phyloP scores from a whole-genome alignment of 2,113 vertebrate species.

The Strigops habroptila region DNA sequence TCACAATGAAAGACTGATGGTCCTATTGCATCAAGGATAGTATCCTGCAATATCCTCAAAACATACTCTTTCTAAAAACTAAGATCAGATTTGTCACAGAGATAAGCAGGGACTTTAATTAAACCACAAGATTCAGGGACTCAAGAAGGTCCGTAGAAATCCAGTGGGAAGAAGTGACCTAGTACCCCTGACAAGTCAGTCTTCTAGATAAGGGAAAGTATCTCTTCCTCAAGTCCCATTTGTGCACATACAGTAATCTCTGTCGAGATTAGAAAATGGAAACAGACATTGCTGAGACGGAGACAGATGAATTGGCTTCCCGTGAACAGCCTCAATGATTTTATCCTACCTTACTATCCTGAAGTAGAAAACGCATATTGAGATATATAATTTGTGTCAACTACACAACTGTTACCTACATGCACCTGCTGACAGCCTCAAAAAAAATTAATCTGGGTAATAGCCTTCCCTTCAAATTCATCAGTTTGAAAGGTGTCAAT shows the following conservation, averaged over 20 bases:
- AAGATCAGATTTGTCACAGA: not conserved
- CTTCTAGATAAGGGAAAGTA: not conserved
- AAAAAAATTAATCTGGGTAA: not conserved
- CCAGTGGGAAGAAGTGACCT: not conserved
- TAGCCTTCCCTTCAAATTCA: not conserved
- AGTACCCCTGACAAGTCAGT: not conserved
- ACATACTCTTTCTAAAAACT: not conserved
- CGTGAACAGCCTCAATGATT: not conserved
- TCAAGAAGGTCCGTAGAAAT: not conserved
- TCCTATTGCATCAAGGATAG: not conserved
- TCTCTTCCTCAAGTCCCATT: not conserved
- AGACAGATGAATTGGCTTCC: not conserved
- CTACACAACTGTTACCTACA: not conserved
- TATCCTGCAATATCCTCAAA: not conserved
- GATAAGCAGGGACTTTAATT: not conserved
- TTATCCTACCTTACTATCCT: not conserved
- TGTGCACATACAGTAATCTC: not conserved
- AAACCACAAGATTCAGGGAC: not conserved
- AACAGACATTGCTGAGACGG: not conserved
- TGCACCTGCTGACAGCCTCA: not conserved
- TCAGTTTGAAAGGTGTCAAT: not conserved
- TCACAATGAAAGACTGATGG: not conserved
- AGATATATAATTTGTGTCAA: not conserved
- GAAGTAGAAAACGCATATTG: not conserved
- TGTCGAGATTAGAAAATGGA: not conserved